Base-by-base conservation (phyloP, 1,140 invertebrate species). In the Cydia splendana region DNA sequence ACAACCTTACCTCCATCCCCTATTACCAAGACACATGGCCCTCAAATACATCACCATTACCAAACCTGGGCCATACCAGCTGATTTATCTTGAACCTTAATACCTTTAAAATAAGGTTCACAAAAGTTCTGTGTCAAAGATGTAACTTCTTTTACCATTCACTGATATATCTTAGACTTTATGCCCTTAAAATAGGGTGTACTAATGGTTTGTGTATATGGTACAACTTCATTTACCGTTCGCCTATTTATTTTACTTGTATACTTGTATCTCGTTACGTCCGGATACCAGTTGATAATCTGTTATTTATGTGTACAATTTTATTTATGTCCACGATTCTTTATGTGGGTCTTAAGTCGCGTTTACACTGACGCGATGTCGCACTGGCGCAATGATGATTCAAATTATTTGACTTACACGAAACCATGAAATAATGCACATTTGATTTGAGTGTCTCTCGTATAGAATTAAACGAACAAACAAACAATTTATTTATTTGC, bases 211-310 rank as follows among this genome's bases (percentile, higher is more conserved):
- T 7, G 6, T 18, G 0, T 1, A 53, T 0, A 53, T 18, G 15
- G 6, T 57, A 77, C 76, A 67, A 62, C 76, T 77, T 77, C 76
- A 77, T 77, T 77, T 73, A 77, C 76, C 67, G 76, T 77, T 77
- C 67, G 65, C 45, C 69, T 77, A 77, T 77, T 77, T 77, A 77
- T 77, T 77, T 77, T 38, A 77, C 38, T 73, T 71, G 76, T 51
- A 73, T 34, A 30, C 7, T 38, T 28, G n/a, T 77, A 77, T 77
- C 76, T 77, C 65, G 76, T 77, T 77, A 77, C 76, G 65, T 38
- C 45, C 34, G 24, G 76, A 73, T 77, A 73, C 45, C 20, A 34
- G 65, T 62, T 77, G 76, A 77, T 77, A 77, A 77, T 77, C 76
- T 67, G 69, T 77, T 77, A 77, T 77, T 77, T 77, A 77, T 77